Percentiles rank a stretch among this genome's conserved stretches.
These are phyloP conservation scores for Phyllostomus hastatus DNA, from an alignment of 2,113 vertebrate genomes.

Conservation along the genomic window DNA sequence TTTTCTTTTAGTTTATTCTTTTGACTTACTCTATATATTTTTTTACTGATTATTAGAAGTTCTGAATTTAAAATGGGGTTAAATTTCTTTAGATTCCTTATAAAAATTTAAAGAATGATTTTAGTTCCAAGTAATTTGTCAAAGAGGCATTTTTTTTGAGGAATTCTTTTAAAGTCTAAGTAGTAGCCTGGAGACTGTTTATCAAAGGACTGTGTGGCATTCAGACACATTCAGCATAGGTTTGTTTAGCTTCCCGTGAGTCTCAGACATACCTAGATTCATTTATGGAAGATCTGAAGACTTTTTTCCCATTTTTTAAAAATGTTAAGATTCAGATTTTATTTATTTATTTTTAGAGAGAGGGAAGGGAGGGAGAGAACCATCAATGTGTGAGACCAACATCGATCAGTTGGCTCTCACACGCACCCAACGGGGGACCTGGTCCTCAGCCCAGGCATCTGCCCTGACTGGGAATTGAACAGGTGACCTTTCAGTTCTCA, in stretches of 20 bases:
- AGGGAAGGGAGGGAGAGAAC: no score
- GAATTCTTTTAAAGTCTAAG: slow-evolving; percentile 2
- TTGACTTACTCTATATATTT: background rate
- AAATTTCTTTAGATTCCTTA: background rate
- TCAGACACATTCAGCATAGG: background rate
- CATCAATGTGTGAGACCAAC: no score
- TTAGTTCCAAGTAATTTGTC: slow-evolving; percentile 5
- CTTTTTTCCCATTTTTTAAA: background rate
- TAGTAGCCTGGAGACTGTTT: background rate
- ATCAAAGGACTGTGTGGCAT: background rate
- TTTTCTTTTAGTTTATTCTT: slow-evolving; percentile 43
- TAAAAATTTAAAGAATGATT: slow-evolving; percentile 17
- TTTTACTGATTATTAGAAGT: background rate
- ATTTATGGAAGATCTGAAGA: background rate
- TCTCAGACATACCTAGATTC: background rate
- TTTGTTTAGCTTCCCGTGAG: background rate
- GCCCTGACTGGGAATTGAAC: no score
- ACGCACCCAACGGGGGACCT: no score
- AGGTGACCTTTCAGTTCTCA: no score
- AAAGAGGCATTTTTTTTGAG: background rate
- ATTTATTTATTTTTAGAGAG: no score
- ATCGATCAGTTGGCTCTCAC: no score
- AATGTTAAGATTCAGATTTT: no score
- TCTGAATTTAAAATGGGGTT: slow-evolving; percentile 43
- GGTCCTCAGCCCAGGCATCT: no score